Evolutionary conservation across 2,888 invertebrate genomes (phyloP).

Genomic region (Zygothrica quintamaculata): DNA sequence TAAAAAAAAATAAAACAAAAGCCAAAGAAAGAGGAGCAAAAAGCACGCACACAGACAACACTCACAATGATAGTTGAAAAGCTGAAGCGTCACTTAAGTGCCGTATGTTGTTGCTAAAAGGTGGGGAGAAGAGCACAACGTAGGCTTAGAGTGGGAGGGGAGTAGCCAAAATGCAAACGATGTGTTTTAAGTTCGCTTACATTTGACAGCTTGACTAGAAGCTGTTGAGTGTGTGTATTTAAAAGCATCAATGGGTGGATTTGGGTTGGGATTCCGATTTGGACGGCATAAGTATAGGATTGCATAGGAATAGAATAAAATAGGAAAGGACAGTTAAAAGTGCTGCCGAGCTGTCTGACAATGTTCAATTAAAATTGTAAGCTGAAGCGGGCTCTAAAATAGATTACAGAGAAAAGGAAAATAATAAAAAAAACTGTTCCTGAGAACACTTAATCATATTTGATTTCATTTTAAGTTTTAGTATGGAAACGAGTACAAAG

Average conservation of each 20-base stretch:
- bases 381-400: constrained; percentile 46
- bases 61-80: constrained; percentile 69
- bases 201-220: constrained; percentile 72
- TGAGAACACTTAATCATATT: neutral
- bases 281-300: constrained; percentile 45
- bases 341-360: constrained; percentile 38
- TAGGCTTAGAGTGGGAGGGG: neutral
- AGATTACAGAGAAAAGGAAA: constrained; percentile 4
- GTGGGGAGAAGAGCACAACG: constrained; percentile 5
- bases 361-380: constrained; percentile 72
- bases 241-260: constrained; percentile 64
- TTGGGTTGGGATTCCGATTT: constrained; percentile 51
- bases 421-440: constrained; percentile 8
- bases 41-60: constrained; percentile 56
- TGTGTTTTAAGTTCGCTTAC: constrained; percentile 80
- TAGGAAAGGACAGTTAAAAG: constrained; percentile 45
- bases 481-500: too few relatives aligned
- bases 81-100: constrained; percentile 78
- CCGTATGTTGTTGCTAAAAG: constrained; percentile 37
- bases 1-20: constrained; percentile 39
- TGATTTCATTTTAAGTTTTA: neutral
- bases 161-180: constrained; percentile 69
- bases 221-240: constrained; percentile 68
- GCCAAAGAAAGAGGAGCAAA: constrained; percentile 49
- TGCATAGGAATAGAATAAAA: constrained; percentile 5